Conservation (phyloP, 2,113 vertebrate species). For the Leuciscus idus region DNA sequence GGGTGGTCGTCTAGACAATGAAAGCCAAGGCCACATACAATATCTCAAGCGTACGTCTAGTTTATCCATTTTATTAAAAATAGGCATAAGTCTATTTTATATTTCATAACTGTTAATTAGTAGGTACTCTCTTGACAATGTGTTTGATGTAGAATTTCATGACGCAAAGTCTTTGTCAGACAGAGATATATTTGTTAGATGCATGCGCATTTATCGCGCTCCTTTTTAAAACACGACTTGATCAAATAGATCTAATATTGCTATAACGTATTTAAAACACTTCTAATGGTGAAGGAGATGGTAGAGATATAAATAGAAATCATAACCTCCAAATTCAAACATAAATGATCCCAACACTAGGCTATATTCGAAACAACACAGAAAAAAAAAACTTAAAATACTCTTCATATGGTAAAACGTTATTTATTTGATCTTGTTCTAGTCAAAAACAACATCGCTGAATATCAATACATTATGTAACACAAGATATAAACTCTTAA, state of each 20-base stretch:
- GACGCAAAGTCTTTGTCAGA: neutral
- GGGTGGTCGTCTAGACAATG: slow-evolving; percentile 39
- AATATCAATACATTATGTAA: neutral
- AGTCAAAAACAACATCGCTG: neutral
- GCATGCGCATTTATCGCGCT: neutral
- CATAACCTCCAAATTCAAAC: too few species aligned
- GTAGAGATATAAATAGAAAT: neutral
- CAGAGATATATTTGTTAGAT: neutral
- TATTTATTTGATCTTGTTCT: neutral
- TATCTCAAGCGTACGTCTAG: neutral
- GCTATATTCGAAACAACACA: too few species aligned
- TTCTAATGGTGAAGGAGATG: neutral
- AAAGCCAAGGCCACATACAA: slow-evolving; percentile 36
- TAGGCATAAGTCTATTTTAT: too few species aligned
- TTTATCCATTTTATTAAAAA: too few species aligned
- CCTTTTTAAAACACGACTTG: neutral
- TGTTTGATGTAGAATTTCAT: neutral
- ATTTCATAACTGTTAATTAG: neutral
- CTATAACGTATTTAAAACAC: neutral
- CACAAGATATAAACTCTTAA: neutral
- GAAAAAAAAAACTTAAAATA: neutral
- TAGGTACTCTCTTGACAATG: neutral
- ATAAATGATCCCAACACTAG: too few species aligned
- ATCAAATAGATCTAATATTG: neutral
- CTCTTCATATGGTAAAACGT: neutral